phyloP scores from a whole-genome alignment of 2,888 invertebrate species.

The Rotaria macrura region DNA sequence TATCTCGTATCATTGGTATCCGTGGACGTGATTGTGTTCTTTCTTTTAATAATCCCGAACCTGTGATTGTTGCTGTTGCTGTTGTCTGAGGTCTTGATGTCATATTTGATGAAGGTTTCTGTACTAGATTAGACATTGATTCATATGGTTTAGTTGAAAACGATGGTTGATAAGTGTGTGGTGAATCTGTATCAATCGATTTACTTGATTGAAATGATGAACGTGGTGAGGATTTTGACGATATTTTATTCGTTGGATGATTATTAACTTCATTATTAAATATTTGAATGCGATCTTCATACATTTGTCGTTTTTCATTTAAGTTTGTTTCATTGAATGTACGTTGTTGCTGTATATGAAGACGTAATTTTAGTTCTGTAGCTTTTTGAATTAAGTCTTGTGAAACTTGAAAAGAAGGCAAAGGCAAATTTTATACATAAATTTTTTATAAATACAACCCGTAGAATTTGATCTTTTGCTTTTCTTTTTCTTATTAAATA shows the following conservation, averaged over 20 bases:
- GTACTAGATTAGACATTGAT: background rate
- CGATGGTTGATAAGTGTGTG: background rate
- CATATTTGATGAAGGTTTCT: background rate
- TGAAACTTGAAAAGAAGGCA: background rate
- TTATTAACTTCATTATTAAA: background rate
- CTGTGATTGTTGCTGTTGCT: background rate
- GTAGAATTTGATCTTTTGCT: background rate
- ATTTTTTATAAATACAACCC: too few relatives aligned
- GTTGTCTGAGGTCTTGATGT: too few relatives aligned
- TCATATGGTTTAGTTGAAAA: background rate
- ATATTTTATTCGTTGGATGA: background rate
- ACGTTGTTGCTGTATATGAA: background rate
- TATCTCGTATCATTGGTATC: background rate
- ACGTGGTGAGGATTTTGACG: background rate
- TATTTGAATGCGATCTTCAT: background rate
- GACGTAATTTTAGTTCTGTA: background rate
- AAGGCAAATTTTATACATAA: background rate
- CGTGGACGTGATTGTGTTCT: background rate
- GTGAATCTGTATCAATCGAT: background rate
- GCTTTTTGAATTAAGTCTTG: conserved; percentile 20
- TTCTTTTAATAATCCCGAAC: background rate
- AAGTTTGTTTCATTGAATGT: background rate
- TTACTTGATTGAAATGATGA: conserved; percentile 5
- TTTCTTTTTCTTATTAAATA: background rate
- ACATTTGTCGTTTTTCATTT: background rate